Conservation (phyloP, 2,113 vertebrate species). For the Cairina moschata region DNA sequence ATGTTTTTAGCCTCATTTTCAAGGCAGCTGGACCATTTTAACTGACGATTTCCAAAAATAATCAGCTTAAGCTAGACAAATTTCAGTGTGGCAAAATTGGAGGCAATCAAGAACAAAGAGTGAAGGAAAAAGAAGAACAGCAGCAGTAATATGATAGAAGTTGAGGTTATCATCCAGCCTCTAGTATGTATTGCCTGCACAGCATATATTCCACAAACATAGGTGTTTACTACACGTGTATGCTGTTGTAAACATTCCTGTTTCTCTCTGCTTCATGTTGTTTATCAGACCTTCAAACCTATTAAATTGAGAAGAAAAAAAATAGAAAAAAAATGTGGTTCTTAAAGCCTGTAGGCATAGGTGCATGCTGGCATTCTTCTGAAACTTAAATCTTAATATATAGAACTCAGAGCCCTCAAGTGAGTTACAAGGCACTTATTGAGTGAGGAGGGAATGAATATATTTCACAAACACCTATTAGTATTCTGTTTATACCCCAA, state of each 20-base stretch:
- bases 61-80: background rate
- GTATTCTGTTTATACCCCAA: conserved; percentile 47
- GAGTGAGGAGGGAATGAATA: conserved; percentile 36
- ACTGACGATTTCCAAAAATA: background rate
- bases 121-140: background rate
- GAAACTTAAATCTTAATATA: conserved; percentile 37
- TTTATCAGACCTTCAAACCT: background rate
- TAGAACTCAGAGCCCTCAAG: background rate
- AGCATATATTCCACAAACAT: background rate
- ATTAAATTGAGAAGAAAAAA: background rate
- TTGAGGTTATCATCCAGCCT: background rate
- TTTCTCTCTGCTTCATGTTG: background rate
- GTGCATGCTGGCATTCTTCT: conserved; percentile 25
- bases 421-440: conserved; percentile 54
- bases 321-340: background rate
- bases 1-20: background rate
- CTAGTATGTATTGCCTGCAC: background rate
- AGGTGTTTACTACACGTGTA: background rate
- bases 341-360: conserved; percentile 1
- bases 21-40: background rate
- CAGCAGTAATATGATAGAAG: background rate
- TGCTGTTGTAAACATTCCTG: background rate
- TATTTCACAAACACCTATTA: conserved; percentile 24
- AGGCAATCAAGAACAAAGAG: background rate
- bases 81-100: background rate